Percentiles rank a stretch among this genome's conserved stretches.
Evolutionary conservation across 2,888 invertebrate genomes (phyloP).

Genomic region (Cataglyphis rosenhaueri): DNA sequence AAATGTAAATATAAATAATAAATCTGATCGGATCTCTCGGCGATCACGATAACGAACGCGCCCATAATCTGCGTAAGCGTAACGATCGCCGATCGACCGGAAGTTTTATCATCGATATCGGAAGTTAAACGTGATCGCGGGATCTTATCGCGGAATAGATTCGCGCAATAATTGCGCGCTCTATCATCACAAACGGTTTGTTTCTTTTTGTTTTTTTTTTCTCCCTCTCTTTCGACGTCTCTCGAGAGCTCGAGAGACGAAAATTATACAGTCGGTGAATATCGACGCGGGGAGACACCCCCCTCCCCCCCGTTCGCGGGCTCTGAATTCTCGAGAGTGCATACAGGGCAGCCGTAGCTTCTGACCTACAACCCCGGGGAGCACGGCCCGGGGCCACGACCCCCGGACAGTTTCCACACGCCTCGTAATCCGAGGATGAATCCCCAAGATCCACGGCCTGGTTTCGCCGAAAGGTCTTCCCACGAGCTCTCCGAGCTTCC

Average conservation of each 20-base stretch:
- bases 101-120: constrained; percentile 49
- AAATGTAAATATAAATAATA: constrained; percentile 71
- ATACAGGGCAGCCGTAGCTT: constrained; percentile 64
- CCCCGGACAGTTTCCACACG: constrained; percentile 70
- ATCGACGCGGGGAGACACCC: background rate
- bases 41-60: constrained; percentile 57
- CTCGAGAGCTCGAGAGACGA: constrained; percentile 6
- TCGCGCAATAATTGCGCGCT: background rate
- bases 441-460: constrained; percentile 74
- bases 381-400: constrained; percentile 63
- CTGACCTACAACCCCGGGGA: constrained; percentile 71
- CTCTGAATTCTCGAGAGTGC: constrained; percentile 37
- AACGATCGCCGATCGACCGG: constrained; percentile 51
- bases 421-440: constrained; percentile 72
- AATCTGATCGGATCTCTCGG: constrained; percentile 68
- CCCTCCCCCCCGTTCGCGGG: background rate
- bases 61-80: constrained; percentile 67
- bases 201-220: background rate
- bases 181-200: background rate
- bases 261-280: constrained; percentile 3
- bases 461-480: constrained; percentile 63
- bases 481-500: constrained; percentile 59
- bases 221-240: background rate
- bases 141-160: constrained; percentile 36
- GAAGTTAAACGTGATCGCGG: constrained; percentile 17